Base-by-base conservation (phyloP, 2,797 vertebrate species). In the Gouania willdenowi region DNA sequence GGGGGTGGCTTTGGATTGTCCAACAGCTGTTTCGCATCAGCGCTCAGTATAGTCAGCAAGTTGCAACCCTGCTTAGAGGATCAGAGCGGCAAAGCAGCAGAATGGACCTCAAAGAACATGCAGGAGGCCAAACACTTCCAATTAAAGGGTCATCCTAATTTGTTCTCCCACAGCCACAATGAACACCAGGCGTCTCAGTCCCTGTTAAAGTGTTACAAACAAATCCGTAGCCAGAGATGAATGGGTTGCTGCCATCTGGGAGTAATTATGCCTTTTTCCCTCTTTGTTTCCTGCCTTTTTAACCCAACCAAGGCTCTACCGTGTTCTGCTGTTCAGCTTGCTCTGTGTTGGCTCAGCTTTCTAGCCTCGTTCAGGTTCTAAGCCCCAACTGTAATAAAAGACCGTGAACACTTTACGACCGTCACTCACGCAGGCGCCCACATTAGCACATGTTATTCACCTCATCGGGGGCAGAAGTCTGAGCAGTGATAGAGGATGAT, bases 21-120 rank as follows among this genome's bases (percentile, higher is more conserved):
- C 52, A 66, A 72, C 87, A 86, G 85, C 82, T 87, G 86, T 83
- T 89, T 87, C 79, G 77, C 77, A 87, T 89, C 83, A 85, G 75
- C 22, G 28, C 67, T 73, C 63, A 75, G 62, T 82, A 56, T 48
- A 76, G 71, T 70, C 68, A 58, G 68, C 37, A 60, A 49, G 70
- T 77, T 26, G 27, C 42, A 63, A 11, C 24, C 34, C 54, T 13
- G 44, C 54, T 42, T 63, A 8, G 44, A 27, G 65, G 71, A 67
- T 79, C 66, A 44, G 46, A 56, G 50, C 48, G 34, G 61, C 41
- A 49, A 34, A 14, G 17, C 38, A 30, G 66, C 26, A 17, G 47
- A 55, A 67, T 49, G 40, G 41, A 57, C 48, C 64, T 59, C 45
- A 64, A 48, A 73, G 51, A n/a, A 57, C 56, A 70, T 40, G 65